Conservation (phyloP, 2,888 invertebrate species). For the Chrysolina oricalcia region DNA sequence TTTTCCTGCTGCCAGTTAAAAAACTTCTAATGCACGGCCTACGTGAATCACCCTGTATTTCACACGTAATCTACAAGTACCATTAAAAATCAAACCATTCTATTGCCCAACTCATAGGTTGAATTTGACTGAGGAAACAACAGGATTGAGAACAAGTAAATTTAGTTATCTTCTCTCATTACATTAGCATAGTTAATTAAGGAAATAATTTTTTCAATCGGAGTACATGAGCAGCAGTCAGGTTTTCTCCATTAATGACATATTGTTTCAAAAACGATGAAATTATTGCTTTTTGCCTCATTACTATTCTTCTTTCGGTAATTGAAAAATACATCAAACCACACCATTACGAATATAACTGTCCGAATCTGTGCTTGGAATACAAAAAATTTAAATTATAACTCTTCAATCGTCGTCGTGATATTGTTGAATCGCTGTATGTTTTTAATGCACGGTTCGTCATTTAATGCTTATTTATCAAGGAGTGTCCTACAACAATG, state of each 20-base stretch:
- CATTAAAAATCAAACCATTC: too few species aligned
- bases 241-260: not conserved
- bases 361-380: not conserved
- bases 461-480: slow-evolving; percentile 43
- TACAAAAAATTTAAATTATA: not conserved
- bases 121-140: too few species aligned
- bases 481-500: slow-evolving; percentile 51
- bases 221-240: not conserved
- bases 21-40: too few species aligned
- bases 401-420: slow-evolving; percentile 31
- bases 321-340: slow-evolving; percentile 2
- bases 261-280: not conserved
- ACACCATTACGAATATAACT: not conserved
- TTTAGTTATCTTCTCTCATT: not conserved
- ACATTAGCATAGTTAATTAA: not conserved
- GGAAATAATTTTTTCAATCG: not conserved
- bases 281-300: not conserved
- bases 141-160: too few species aligned
- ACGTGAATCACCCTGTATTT: too few species aligned
- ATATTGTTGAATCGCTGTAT: slow-evolving; percentile 35
- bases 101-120: too few species aligned
- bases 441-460: slow-evolving; percentile 36
- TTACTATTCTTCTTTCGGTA: not conserved
- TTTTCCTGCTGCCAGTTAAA: too few species aligned
- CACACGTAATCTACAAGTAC: too few species aligned